Evolutionary conservation across 37 sponge, comb jelly and placozoan species (phyloP).

Genomic region (Crambe crambe): DNA sequence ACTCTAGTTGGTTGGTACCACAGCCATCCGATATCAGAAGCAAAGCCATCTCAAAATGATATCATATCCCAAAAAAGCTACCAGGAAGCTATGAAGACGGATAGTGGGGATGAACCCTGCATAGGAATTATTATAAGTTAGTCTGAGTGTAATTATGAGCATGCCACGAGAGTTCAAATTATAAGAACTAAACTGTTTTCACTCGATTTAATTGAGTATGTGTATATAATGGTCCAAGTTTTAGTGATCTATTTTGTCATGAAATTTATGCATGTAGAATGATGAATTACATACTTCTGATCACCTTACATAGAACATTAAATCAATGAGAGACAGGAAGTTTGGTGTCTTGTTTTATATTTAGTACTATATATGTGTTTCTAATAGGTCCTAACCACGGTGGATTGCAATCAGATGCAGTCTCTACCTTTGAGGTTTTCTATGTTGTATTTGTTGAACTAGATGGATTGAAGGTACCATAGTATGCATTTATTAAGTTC

Average conservation of each 20-base stretch:
- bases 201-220: no score
- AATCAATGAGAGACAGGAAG: no score
- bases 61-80: conserved; percentile 73
- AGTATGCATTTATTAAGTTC: no score
- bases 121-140: conserved; percentile 78
- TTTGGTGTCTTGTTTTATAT: no score
- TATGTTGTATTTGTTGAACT: conserved; percentile 36
- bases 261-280: no score
- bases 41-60: conserved; percentile 83
- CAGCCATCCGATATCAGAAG: conserved; percentile 81
- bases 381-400: conserved; percentile 48
- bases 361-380: no score
- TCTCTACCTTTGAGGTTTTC: conserved; percentile 10
- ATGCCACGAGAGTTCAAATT: no score
- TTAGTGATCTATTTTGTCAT: no score
- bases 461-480: conserved; percentile 22
- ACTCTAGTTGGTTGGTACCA: conserved; percentile 91
- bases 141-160: background rate
- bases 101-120: conserved; percentile 69
- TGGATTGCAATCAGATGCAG: conserved; percentile 4
- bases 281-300: no score
- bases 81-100: conserved; percentile 59
- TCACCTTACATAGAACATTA: no score
- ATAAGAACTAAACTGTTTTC: no score
- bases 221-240: no score